A percentile compares a stretch with the other conserved stretches of the same genome.
phyloP scores from a whole-genome alignment of 2,113 vertebrate genomes.

The Urocynchramus pylzowi region DNA sequence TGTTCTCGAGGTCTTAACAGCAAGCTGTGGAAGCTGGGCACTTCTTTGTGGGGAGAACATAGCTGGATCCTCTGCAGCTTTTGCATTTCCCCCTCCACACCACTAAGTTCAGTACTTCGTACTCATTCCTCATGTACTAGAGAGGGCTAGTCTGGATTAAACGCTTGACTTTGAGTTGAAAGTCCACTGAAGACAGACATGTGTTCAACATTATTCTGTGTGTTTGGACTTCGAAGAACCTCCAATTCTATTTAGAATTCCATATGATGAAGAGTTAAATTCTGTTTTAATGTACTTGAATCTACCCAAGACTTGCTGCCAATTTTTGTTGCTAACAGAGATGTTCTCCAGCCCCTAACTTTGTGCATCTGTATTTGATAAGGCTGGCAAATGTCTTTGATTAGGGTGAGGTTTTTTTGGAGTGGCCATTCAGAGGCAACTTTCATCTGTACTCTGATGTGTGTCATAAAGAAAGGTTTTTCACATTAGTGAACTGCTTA shows the following conservation, averaged over 20 bases:
- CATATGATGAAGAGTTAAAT: conserved; percentile 57
- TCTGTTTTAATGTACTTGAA: conserved; percentile 52
- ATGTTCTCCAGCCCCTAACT: conserved; percentile 18
- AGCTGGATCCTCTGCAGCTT: neutral
- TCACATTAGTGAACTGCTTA: conserved; percentile 61
- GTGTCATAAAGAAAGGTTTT: conserved; percentile 68
- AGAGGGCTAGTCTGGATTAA: conserved; percentile 26
- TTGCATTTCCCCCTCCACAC: neutral
- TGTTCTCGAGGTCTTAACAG: neutral
- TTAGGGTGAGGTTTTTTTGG: conserved; percentile 57
- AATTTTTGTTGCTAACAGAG: conserved; percentile 60
- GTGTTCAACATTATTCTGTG: conserved; percentile 57
- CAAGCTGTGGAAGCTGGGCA: neutral
- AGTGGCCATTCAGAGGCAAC: conserved; percentile 60
- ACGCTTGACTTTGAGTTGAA: conserved; percentile 32
- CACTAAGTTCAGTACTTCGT: neutral
- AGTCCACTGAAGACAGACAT: neutral
- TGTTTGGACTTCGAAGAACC: conserved; percentile 52
- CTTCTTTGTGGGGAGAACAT: neutral
- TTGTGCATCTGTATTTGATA: conserved; percentile 75
- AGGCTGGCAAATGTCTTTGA: conserved; percentile 70
- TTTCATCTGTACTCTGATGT: conserved; percentile 45
- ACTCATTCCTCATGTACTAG: neutral
- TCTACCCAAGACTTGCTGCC: conserved; percentile 33
- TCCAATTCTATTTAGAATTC: conserved; percentile 58